Percentiles rank a stretch among this genome's conserved stretches.
Evolutionary conservation across 2,888 invertebrate species (phyloP).

Genomic region (Parnassius orleans): DNA sequence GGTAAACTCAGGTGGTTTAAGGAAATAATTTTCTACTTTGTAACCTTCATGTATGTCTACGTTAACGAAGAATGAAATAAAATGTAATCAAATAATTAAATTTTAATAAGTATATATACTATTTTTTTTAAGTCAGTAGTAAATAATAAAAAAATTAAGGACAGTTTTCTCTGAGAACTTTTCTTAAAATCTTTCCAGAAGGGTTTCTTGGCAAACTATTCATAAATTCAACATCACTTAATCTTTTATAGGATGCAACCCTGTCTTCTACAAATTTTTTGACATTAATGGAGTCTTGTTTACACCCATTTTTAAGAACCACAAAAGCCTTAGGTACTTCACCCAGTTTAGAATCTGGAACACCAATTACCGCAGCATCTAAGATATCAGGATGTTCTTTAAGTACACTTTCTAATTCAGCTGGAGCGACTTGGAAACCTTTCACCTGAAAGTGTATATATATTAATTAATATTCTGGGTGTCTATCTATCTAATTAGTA

Average conservation of each 20-base stretch:
- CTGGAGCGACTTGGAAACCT: conserved; percentile 90
- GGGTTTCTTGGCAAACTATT: conserved; percentile 86
- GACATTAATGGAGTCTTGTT: conserved; percentile 77
- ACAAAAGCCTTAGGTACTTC: conserved; percentile 89
- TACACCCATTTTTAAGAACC: conserved; percentile 73
- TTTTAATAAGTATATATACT: no score
- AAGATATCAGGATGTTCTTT: conserved; percentile 85
- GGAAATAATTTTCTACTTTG: no score
- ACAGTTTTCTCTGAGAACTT: conserved; percentile 66
- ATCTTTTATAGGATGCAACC: conserved; percentile 87
- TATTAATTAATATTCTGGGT: no score
- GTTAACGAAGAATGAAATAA: no score
- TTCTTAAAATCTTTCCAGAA: conserved; percentile 87
- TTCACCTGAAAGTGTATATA: conserved; percentile 72
- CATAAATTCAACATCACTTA: conserved; percentile 83
- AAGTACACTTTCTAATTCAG: conserved; percentile 89
- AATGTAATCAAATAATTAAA: no score
- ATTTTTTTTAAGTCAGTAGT: no score
- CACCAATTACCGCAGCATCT: conserved; percentile 91
- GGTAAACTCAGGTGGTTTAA: no score
- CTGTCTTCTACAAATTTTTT: conserved; percentile 81
- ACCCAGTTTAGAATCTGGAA: conserved; percentile 83
- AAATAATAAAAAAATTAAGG: neutral
- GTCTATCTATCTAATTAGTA: no score
- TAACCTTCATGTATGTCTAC: no score